Percentiles rank a stretch among this genome's conserved stretches.
phyloP scores from a whole-genome alignment of 2,797 vertebrate species.

The Brotula barbata region DNA sequence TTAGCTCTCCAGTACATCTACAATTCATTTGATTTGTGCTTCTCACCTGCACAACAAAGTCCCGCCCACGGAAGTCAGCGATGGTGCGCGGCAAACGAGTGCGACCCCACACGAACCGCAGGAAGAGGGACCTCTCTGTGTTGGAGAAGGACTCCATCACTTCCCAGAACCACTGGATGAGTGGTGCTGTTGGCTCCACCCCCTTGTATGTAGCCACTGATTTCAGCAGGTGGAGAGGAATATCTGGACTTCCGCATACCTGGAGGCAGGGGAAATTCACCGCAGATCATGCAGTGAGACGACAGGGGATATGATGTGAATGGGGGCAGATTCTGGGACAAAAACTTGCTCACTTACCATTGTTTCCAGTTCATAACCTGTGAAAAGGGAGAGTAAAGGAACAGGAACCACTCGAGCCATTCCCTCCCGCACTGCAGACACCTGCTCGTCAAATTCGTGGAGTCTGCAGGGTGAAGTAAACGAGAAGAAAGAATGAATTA shows the following conservation, averaged over 20 bases:
- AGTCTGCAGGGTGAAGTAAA: constrained; percentile 76
- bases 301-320: neutral
- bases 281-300: neutral
- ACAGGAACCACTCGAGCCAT: constrained; percentile 98
- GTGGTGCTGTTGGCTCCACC: constrained; percentile 89
- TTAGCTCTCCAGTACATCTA: neutral
- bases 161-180: constrained; percentile 99
- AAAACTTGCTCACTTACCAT: constrained; percentile 80
- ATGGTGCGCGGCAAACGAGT: constrained; percentile 96
- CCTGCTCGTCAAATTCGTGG: constrained; percentile 98
- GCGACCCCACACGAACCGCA: constrained; percentile 97
- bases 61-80: constrained; percentile 96
- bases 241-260: constrained; percentile 98
- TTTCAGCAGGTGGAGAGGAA: constrained; percentile 96
- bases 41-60: constrained; percentile 96
- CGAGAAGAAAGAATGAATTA: neutral
- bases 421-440: constrained; percentile 94
- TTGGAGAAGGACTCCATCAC: constrained; percentile 99
- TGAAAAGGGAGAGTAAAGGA: constrained; percentile 95
- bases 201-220: constrained; percentile 98
- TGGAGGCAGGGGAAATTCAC: constrained; percentile 42
- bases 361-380: constrained; percentile 96
- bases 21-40: neutral
- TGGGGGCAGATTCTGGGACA: too few relatives aligned
- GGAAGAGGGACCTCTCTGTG: constrained; percentile 95